Evolutionary conservation across 2,113 vertebrate genomes (phyloP), one percentile per base, ranked within the genome.

Genomic region (Prunella fulvescens): DNA sequence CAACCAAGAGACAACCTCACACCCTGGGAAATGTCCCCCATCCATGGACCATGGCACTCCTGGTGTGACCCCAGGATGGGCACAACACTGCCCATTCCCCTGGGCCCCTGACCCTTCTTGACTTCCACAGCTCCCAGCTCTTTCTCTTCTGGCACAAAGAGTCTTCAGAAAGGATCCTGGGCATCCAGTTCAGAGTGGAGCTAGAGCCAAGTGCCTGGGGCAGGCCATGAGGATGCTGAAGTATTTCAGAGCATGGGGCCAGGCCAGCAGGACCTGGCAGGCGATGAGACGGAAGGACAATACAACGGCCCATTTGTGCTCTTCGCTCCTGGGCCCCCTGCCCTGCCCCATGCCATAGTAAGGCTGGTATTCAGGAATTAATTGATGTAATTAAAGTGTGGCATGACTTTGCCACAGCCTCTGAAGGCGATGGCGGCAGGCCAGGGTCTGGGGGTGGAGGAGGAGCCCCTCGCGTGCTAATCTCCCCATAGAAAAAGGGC

Each of bases 381-480:
- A 96, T 90, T 91, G 87, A 83, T 89, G 81, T 76, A 92, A 97
- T 95, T 95, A 81, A 95, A 97, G 79, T 91, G 88, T 96, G 92
- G 72, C 81, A 81, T 83, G 96, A 95, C 95, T 96, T 86, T 96
- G 91, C 90, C 91, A 88, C 0, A 4, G 89, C 86, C 86, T 91
- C 88, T 3, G 0, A 92, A 93, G 77, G 35, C 12, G 0, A 91
- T 87, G 92, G 94, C 90, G 0, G 67, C 1, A 0, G 65, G 93
- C 95, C 97, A 96, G 76, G 57, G 56, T 61, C 71, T 88, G 78
- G 1, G n/a, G 39, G 78, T 54, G 39, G 62, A 79, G 57, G 80
- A 92, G 94, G 86, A 92, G 65, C 82, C 80, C 83, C 58, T 90
- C 5, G 5, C 14, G 3, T 92, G 54, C 92, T 64, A 35, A 85